Base-by-base conservation (phyloP, 2,888 invertebrate genomes). In the Ormyrus labotus region DNA sequence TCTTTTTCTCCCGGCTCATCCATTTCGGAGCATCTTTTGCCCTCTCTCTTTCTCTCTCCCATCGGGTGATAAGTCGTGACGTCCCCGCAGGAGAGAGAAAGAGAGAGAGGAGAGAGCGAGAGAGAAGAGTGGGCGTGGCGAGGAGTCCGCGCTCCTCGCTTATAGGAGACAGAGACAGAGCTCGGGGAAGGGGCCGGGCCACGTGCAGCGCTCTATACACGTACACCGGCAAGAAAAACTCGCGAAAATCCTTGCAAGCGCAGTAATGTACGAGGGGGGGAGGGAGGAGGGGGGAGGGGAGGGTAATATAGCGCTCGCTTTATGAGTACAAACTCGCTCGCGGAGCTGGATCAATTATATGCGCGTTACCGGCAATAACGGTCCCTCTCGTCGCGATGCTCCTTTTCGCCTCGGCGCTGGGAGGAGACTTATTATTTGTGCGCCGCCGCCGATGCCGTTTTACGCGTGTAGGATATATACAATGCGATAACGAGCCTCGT, bases 41-140 rank as follows among this genome's bases (percentile, higher is more conserved):
- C 73, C 82, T 64, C 83, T 80, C 57, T 48, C 61, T 65, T 55
- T 6, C 58, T 55, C 73, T 68, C 68, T 75, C 75, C 75, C 75
- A 76, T 80, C 79, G 90, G 89, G 89, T 89, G 90, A 90, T 90
- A 90, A 90, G 90, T 90, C 89, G 90, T 87, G 89, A 89, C 88
- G 89, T 87, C 87, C 88, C 87, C 87, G 87, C 87, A 87, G 87
- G 85, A 84, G 88, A 88, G 88, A 89, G 88, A 87, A 84, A 84
- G 34, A 34, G 34, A 58, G n/a, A 7, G 34, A 57, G 45, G 11
- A 60, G 60, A 7, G 13, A 84, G 13, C 7, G 2, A 58, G 19
- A 19, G 58, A 19, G 68, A 45, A 84, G 86, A 85, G 86, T 87
- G 86, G 89, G 89, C 89, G 89, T 89, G 89, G 88, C 9, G 51